A percentile compares a stretch with the other conserved stretches of the same genome.
These are phyloP conservation scores for Sciurus niger DNA, from an alignment of 2,113 vertebrate genomes.

Conservation along the genomic window DNA sequence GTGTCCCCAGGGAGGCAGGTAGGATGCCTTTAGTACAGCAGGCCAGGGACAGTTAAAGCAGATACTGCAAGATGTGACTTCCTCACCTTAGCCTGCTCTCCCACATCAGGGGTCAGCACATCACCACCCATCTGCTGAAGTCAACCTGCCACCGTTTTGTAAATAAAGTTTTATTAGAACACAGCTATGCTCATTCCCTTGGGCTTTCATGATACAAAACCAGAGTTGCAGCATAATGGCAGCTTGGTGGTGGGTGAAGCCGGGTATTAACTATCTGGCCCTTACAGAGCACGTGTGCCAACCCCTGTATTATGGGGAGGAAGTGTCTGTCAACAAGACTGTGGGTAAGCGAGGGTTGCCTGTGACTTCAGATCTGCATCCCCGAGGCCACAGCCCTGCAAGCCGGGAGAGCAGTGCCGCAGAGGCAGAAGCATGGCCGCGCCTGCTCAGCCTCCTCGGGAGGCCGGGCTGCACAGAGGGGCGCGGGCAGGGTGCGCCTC, in stretches of 20 bases:
- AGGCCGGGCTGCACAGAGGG: not conserved
- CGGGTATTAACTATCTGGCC: not conserved
- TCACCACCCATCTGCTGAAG: not conserved
- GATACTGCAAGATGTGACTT: not conserved
- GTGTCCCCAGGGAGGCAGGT: not conserved
- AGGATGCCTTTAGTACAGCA: not conserved
- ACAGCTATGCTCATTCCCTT: not conserved
- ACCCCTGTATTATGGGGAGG: accelerated
- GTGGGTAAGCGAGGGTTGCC: not conserved
- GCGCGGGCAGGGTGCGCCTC: slow-evolving; percentile 50
- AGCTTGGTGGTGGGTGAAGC: not conserved
- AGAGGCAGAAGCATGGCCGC: not conserved
- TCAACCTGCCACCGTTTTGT: not conserved
- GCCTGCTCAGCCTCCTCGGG: not conserved
- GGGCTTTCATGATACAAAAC: not conserved
- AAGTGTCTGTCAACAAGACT: not conserved
- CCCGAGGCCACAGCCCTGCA: not conserved
- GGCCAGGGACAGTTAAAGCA: not conserved
- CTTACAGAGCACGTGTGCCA: not conserved
- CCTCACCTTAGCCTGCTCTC: not conserved
- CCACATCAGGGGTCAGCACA: not conserved
- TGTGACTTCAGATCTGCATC: not conserved
- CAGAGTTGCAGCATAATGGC: not conserved
- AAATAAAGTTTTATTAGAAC: not conserved
- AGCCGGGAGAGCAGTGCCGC: not conserved